Evolutionary conservation across 2,797 vertebrate species (phyloP), one percentile per base, ranked within the genome.

Genomic region (Melopsittacus undulatus): DNA sequence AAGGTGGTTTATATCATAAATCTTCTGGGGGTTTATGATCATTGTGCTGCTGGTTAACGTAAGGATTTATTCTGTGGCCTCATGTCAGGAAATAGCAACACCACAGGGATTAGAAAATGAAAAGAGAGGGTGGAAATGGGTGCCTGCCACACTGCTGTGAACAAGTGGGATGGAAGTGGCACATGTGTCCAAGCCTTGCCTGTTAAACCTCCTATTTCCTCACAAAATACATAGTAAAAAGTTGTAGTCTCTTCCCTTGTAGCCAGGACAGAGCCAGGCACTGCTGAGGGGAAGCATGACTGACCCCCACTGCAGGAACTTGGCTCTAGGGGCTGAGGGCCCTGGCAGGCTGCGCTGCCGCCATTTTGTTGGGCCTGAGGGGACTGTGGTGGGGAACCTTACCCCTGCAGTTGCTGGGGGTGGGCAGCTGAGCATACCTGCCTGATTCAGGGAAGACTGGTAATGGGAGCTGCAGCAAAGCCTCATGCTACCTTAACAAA

Each of bases 311-410:
- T 0, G 34, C 9, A 32, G 26, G 15, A 63, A 29, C 46, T 4
- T 43, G 16, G 15, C 26, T 38, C 7, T 2, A 1, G 5, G 36
- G 22, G 17, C 83, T 34, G 52, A 68, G 19, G 48, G 43, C 32
- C 75, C 5, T 2, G 9, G 24, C 0, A 1, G n/a, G 32, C 48
- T 16, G 11, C 2, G 0, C 5, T 43, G 62, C n/a, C 1, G 1
- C 43, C 87, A 32, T 87, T 62, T 68, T 81, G 38, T 52, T 13
- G 16, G 32, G 66, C 23, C 77, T 24, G 38, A 52, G 73, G 14
- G 13, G 46, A 4, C 19, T 2, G 26, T 0, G 0, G n/a, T 3
- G 4, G 21, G 24, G 48, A 66, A 3, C 29, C 3, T 14, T 14
- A 6, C 4, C 38, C 24, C 27, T 1, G 1, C 0, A 0, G 10